Evolutionary conservation across 2,888 invertebrate genomes (phyloP), one percentile per base, ranked within the genome.

Genomic region (Ypsolopha sequella): DNA sequence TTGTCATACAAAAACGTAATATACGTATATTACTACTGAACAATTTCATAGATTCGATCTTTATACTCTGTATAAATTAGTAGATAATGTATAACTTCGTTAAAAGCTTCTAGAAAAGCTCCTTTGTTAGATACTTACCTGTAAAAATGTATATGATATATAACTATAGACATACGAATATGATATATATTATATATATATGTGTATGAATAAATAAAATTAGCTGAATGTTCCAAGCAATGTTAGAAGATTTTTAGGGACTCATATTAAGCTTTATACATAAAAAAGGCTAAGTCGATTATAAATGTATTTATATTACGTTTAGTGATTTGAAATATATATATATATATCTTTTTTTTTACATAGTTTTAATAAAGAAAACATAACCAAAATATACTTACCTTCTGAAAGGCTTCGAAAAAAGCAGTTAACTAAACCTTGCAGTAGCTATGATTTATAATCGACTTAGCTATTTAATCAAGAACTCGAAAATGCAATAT

Each of bases 191-290:
- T n/a, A n/a, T n/a, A n/a, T n/a, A n/a, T n/a, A n/a, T n/a, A n/a
- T n/a, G n/a, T 34, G 34, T 34, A 46, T 34, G 34, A 46, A 46
- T n/a, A 46, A 11, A 50, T 56, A 13, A 39, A 49, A 51, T 58
- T 68, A 73, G 66, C 61, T 73, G 56, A 64, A 62, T 72, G 73
- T 78, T 74, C 62, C 58, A 73, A 70, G 73, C 70, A 73, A 71
- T 73, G 69, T 74, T 77, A 78, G 72, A 63, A 61, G 62, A 63
- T 61, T 66, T 61, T 62, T 66, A 58, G 54, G 54, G 50, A 4
- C 24, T 24, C 24, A 24, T 3, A 24, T 24, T 24, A 24, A 24
- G 24, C 24, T 24, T 24, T 24, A 24, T 24, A 24, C 24, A 24
- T 24, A 24, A 24, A 24, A 24, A 24, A 4, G 24, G 48, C 48